phyloP scores from a whole-genome alignment of 2,888 invertebrate genomes.

The Lepidochrysops patricia region DNA sequence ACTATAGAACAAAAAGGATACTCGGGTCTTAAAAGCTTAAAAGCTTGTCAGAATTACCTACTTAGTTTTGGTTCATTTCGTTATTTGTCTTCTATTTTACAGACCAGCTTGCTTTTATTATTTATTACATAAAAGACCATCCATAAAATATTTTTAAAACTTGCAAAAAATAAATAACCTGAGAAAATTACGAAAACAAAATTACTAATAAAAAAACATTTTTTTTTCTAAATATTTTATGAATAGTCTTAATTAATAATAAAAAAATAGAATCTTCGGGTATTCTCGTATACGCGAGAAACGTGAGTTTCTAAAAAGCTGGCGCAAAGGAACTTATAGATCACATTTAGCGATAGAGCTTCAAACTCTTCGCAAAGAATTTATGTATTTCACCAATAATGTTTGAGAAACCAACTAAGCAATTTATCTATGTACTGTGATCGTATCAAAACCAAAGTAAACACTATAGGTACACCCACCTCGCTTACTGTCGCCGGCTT shows the following conservation, averaged over 20 bases:
- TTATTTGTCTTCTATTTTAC: not conserved
- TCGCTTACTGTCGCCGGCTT: constrained; percentile 3
- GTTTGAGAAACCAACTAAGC: not conserved
- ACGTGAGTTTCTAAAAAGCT: constrained; percentile 29
- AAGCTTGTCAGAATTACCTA: not conserved
- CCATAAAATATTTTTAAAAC: not conserved
- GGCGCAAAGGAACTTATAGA: constrained; percentile 12
- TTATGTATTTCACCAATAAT: not conserved
- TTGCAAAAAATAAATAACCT: no score
- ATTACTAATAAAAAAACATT: no score
- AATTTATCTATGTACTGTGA: not conserved
- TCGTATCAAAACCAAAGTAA: not conserved
- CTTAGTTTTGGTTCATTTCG: not conserved
- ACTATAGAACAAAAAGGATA: constrained; percentile 34
- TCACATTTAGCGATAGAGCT: constrained; percentile 4
- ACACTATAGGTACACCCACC: constrained; percentile 2
- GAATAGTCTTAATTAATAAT: not conserved
- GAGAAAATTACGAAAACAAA: no score
- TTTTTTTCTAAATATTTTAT: not conserved
- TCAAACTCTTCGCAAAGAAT: not conserved
- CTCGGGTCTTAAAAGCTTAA: not conserved
- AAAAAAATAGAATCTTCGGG: constrained; percentile 27
- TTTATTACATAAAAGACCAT: not conserved
- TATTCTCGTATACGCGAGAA: constrained; percentile 30
- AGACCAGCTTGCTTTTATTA: not conserved